Percentiles rank a stretch among this genome's conserved stretches.
Conservation (phyloP, 1,140 invertebrate genomes). For the Formica selysi region DNA sequence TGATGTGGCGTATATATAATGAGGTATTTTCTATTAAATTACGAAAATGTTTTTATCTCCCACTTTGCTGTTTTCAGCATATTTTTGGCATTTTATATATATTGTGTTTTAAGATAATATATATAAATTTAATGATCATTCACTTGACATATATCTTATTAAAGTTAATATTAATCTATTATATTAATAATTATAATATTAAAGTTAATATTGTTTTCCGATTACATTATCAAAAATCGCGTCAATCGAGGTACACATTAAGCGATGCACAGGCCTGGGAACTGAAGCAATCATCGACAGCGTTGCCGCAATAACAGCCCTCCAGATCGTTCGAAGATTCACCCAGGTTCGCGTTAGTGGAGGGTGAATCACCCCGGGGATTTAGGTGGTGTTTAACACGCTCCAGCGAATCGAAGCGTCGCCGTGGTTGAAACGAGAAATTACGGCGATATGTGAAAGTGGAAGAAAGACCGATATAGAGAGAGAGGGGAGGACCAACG, state of each 20-base stretch:
- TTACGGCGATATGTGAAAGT: neutral
- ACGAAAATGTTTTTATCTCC: neutral
- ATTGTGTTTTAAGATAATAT: neutral
- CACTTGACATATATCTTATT: neutral
- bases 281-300: slow-evolving; percentile 52
- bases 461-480: neutral
- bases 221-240: neutral
- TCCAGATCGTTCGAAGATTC: slow-evolving; percentile 70
- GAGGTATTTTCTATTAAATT: neutral
- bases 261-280: slow-evolving; percentile 26
- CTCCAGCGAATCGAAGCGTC: slow-evolving; percentile 53
- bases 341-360: slow-evolving; percentile 42
- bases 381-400: slow-evolving; percentile 77
- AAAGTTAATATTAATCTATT: too few species aligned
- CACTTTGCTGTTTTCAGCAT: neutral
- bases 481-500: slow-evolving; percentile 63
- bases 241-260: slow-evolving; percentile 8
- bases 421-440: slow-evolving; percentile 15
- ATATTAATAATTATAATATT: too few species aligned
- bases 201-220: neutral
- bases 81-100: neutral
- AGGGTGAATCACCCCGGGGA: slow-evolving; percentile 77
- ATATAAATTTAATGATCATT: neutral
- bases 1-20: slow-evolving; percentile 28
- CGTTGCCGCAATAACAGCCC: slow-evolving; percentile 37